A percentile compares a stretch with the other conserved stretches of the same genome.
Conservation (phyloP, 2,113 vertebrate species). For the Oreotragus oreotragus region DNA sequence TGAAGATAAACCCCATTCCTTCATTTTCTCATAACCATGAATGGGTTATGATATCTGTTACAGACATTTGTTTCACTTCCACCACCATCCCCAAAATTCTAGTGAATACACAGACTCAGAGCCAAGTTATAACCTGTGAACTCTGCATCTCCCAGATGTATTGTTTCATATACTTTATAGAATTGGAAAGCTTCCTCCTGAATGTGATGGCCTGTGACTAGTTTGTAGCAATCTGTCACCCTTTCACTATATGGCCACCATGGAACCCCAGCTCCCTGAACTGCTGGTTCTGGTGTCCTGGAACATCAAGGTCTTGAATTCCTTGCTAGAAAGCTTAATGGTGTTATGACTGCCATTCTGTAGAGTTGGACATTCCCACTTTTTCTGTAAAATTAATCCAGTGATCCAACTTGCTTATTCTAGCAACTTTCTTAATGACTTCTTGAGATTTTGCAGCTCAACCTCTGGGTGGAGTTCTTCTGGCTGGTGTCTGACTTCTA, state of each 20-base stretch:
- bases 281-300: background rate
- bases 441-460: background rate
- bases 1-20: background rate
- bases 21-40: background rate
- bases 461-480: background rate
- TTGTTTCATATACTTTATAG: background rate
- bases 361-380: background rate
- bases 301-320: slow-evolving; percentile 13
- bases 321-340: slow-evolving; percentile 11
- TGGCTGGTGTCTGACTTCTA: background rate
- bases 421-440: background rate
- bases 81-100: background rate
- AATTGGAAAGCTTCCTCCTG: background rate
- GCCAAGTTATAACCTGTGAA: background rate
- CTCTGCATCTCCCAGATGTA: background rate
- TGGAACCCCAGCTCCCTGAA: background rate
- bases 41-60: background rate
- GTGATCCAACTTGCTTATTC: background rate
- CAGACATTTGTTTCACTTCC: background rate
- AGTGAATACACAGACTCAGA: background rate
- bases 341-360: background rate
- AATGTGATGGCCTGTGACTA: background rate
- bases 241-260: background rate
- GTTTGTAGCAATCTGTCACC: background rate
- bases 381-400: background rate